These are phyloP conservation scores for Parasteatoda lunata DNA, from an alignment of 2,888 invertebrate species.

Conservation along the genomic window DNA sequence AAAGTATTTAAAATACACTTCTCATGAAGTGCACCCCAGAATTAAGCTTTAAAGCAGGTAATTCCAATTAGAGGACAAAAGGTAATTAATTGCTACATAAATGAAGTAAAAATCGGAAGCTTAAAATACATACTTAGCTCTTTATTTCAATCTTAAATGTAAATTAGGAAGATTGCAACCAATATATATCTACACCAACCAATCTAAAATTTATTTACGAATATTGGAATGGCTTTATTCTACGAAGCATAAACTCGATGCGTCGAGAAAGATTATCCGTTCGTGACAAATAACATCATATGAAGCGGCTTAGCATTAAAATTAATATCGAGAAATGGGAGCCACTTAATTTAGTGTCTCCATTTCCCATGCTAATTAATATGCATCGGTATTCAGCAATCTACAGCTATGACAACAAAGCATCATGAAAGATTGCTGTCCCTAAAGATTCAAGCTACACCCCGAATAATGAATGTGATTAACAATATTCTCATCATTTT, in stretches of 20 bases:
- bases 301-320: constrained; percentile 42
- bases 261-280: constrained; percentile 8
- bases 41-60: too few species aligned
- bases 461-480: constrained; percentile 10
- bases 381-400: constrained; percentile 63
- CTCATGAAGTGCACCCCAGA: too few species aligned
- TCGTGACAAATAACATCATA: constrained; percentile 44
- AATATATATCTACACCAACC: not conserved
- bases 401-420: constrained; percentile 45
- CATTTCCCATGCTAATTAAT: constrained; percentile 49
- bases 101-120: not conserved
- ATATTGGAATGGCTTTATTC: not conserved
- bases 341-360: constrained; percentile 33
- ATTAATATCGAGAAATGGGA: constrained; percentile 56
- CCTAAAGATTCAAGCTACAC: not conserved
- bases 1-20: too few species aligned
- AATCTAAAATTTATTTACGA: not conserved
- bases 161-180: not conserved
- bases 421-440: constrained; percentile 52
- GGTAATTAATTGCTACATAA: too few species aligned
- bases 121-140: not conserved
- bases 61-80: too few species aligned
- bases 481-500: not conserved
- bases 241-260: not conserved
- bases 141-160: not conserved